Base-by-base conservation (phyloP, 2,888 invertebrate genomes). In the Alviniconcha strummeri region DNA sequence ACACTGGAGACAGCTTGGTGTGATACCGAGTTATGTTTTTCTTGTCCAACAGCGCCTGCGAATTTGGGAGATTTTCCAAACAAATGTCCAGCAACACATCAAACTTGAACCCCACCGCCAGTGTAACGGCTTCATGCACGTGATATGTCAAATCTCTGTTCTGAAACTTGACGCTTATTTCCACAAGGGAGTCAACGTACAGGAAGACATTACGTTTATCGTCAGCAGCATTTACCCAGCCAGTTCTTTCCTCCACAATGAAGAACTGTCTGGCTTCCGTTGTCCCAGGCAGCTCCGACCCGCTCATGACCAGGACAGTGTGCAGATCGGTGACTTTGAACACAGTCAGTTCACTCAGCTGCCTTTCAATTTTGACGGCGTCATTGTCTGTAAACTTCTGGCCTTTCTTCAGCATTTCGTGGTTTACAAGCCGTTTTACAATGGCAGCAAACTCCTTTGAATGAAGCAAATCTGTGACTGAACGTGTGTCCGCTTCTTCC, bases 361-460 rank as follows among this genome's bases (percentile, higher is more conserved):
- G 4, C 36, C 74, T 19, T 17, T 81, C 60, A 4, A 81, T 69
- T 55, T 13, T 60, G 52, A 19, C 13, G 4, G 54, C 54, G 52
- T 71, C 74, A 6, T 80, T 57, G 13, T 72, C 81, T n/a, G 57
- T 71, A 55, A 74, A 74, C 8, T 4, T 9, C 5, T 81, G 9
- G 11, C 36, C 72, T 36, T 55, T 69, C 13, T 57, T 36, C n/a
- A 80, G 72, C 15, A n/a, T 11, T 3, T 52, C 0, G 19, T 74
- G 72, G 36, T 81, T 56, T 11, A 57, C 60, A 17, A 81, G 17
- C 74, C 81, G 81, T n/a, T 55, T 36, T 7, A 60, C 74, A n/a
- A 15, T 57, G 17, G 13, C 0, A 15, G 60, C 36, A n/a, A 71
- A 36, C 5, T 9, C 52, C 7, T 15, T 11, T 36, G 72, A 81